Conservation (phyloP, 2,113 vertebrate genomes). For the Hippocampus mohnikei region DNA sequence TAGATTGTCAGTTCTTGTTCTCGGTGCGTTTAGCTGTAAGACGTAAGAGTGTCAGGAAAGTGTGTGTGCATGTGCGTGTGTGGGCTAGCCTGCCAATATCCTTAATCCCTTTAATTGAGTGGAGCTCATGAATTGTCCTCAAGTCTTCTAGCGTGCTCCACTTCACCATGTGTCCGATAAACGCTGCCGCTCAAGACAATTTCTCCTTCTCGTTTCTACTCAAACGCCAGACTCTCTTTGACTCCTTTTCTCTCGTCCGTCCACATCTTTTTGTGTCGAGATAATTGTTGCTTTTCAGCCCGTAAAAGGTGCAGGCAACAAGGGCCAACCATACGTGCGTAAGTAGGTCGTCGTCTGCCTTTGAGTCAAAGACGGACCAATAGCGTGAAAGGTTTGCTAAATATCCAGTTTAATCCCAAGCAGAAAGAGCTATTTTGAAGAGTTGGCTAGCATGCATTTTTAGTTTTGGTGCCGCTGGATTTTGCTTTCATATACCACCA, state of each 20-base stretch:
- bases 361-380: neutral
- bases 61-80: conserved; percentile 77
- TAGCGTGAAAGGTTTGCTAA: conserved; percentile 7
- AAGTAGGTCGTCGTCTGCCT: neutral
- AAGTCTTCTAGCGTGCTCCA: conserved; percentile 59
- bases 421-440: neutral
- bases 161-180: conserved; percentile 90
- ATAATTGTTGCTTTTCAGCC: conserved; percentile 83
- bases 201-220: conserved; percentile 87
- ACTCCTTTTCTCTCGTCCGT: neutral
- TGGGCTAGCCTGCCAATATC: conserved; percentile 75
- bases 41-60: neutral
- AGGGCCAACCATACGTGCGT: conserved; percentile 66
- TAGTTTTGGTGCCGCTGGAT: neutral
- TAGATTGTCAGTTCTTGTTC: no score
- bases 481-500: neutral
- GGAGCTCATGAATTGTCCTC: conserved; percentile 80
- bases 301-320: conserved; percentile 63
- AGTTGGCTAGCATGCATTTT: neutral
- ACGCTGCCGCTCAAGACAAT: conserved; percentile 69
- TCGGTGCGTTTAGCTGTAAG: neutral
- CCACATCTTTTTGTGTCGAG: conserved; percentile 71
- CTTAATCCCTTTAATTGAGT: conserved; percentile 95
- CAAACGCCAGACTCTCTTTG: conserved; percentile 53
- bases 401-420: conserved; percentile 9